Base-by-base conservation (phyloP, 2,797 vertebrate genomes). In the Tympanoctomys barrerae region DNA sequence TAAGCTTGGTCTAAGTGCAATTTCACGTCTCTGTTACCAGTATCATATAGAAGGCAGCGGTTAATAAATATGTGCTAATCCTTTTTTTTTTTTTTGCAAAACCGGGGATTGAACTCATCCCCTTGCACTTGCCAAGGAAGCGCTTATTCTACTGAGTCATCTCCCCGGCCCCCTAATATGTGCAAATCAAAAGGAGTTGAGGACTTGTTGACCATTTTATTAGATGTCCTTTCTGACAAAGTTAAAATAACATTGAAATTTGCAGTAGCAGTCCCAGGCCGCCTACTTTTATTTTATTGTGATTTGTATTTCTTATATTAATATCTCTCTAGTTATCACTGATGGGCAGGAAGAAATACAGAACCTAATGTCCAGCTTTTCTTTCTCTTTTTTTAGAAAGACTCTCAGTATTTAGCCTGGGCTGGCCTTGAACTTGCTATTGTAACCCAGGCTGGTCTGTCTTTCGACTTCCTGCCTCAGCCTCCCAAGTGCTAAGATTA, bases 201-300 rank as follows among this genome's bases (percentile, higher is more conserved):
- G 18, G 24, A 39, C 90, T 70, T 84, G 39, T 64, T 84, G 39
- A 52, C 9, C 12, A 24, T 70, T 87, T 88, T 89, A 52, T 31
- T 77, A 46, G 36, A 62, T 66, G 14, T 66, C 62, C 77, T 78
- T 49, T 89, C 84, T 70, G 88, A 39, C 52, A 62, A 78, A 89
- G 46, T 89, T 87, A 91, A 80, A 93, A 61, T 87, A 62, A 57
- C 36, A 70, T 52, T 91, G 59, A 94, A 52, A 66, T 89, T 59
- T 21, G 61, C 33, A 77, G 0, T 80, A 92, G 68, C 73, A 21
- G 57, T 22, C 7, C 73, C 36, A 7, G 61, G 31, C 95, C n/a
- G 75, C 26, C 52, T 39, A 80, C 26, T 77, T 70, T 89, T 61
- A 24, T 52, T 82, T 92, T 90, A 54, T 90, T 87, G 24, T 61